phyloP scores from a whole-genome alignment of 1,140 invertebrate species.

The Rhagoletis pomonella region DNA sequence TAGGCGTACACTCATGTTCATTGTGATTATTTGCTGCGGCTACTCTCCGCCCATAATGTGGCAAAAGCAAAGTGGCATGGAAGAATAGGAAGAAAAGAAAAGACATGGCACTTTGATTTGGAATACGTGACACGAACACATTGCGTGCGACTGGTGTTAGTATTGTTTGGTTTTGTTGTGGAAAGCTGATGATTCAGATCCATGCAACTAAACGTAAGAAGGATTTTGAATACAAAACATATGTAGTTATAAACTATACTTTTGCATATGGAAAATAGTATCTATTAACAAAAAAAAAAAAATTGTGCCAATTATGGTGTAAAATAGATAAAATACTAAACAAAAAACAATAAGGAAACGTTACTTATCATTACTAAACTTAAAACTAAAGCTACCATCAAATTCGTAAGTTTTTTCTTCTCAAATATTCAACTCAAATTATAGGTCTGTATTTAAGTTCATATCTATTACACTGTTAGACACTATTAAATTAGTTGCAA shows the following conservation, averaged over 20 bases:
- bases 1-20: conserved; percentile 76
- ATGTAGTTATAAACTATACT: conserved; percentile 38
- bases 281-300: not conserved
- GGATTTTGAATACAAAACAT: conserved; percentile 8
- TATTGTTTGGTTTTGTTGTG: conserved; percentile 44
- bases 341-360: not conserved
- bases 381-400: conserved; percentile 3
- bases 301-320: not conserved
- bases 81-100: conserved; percentile 45
- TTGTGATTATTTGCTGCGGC: conserved; percentile 72
- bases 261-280: not conserved
- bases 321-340: not conserved
- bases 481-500: not conserved
- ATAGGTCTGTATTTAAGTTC: not conserved
- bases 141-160: conserved; percentile 49
- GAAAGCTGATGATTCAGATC: conserved; percentile 48
- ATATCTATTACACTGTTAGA: not conserved
- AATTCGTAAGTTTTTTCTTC: not conserved
- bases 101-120: conserved; percentile 45
- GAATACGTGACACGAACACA: conserved; percentile 30
- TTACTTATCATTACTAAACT: conserved; percentile 5
- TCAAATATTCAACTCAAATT: not conserved
- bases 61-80: conserved; percentile 45
- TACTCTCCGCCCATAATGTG: conserved; percentile 39
- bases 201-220: conserved; percentile 49